Conservation (phyloP, 1,140 invertebrate genomes). For the Nephotettix cincticeps region DNA sequence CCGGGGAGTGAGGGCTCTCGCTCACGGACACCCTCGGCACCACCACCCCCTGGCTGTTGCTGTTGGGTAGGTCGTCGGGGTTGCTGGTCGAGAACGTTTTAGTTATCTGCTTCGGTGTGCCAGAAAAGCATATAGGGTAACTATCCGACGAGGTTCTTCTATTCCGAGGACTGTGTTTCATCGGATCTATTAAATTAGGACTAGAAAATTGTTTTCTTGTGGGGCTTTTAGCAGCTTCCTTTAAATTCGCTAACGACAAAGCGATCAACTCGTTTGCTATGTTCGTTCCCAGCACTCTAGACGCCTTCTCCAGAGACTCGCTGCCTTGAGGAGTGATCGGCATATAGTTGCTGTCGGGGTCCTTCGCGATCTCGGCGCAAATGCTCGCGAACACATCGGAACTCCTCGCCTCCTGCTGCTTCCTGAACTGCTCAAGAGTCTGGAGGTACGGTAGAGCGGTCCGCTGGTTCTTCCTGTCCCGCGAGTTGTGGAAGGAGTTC, state of each 20-base stretch:
- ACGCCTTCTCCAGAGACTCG: slow-evolving; percentile 19
- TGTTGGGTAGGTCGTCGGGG: slow-evolving; percentile 27
- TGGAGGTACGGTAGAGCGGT: slow-evolving; percentile 35
- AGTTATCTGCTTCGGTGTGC: slow-evolving; percentile 23
- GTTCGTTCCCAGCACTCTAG: slow-evolving; percentile 23
- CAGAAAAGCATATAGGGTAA: slow-evolving; percentile 3
- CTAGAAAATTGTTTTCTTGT: slow-evolving; percentile 32
- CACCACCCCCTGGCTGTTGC: not conserved
- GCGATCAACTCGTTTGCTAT: slow-evolving; percentile 29
- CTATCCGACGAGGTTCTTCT: slow-evolving; percentile 24
- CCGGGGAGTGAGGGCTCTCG: slow-evolving; percentile 4
- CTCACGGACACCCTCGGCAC: not conserved
- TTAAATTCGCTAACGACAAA: slow-evolving; percentile 18
- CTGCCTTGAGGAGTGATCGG: slow-evolving; percentile 8
- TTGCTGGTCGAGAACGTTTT: slow-evolving; percentile 32
- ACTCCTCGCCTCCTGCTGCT: not conserved
- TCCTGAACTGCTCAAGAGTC: slow-evolving; percentile 24
- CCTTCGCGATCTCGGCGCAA: slow-evolving; percentile 1
- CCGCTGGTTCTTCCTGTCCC: slow-evolving; percentile 31
- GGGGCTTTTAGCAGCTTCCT: slow-evolving; percentile 22
- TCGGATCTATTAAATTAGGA: slow-evolving; percentile 29
- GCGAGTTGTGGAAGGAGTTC: slow-evolving; percentile 55
- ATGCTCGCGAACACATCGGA: slow-evolving; percentile 9
- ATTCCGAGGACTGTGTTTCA: not conserved
- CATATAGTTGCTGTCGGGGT: slow-evolving; percentile 1